Evolutionary conservation across 2,797 vertebrate species (phyloP), one percentile per base, ranked within the genome.

Genomic region (Tiaroga cobitis): DNA sequence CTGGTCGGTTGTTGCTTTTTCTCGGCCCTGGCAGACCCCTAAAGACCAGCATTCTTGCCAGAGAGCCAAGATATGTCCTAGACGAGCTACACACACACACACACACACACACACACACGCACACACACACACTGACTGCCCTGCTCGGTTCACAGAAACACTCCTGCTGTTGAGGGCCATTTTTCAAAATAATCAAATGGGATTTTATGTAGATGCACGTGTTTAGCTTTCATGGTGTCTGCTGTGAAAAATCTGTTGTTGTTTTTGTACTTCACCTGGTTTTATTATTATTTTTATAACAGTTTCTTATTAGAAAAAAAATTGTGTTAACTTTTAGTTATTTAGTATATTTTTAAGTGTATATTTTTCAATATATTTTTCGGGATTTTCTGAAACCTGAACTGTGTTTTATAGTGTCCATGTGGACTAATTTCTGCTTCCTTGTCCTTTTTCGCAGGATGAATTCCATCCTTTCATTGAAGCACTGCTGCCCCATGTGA

Each of bases 391-490:
- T 74, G 10, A 61, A 32, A 61, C 32, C 63, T 21, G 0, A 49
- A 46, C 32, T 54, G 21, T 70, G 29, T 34, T 37, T n/a, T 34
- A 21, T 56, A 37, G 26, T 41, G 24, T 19, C 54, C 41, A 26
- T 21, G 4, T 46, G 65, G 34, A 75, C 82, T 86, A 10, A 85
- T 29, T 74, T 63, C 13, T 75, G 3, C 46, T 43, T 21, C 18
- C 26, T 29, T 80, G 21, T 79, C 46, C 68, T 41, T 5, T 19
- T 87, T 46, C 46, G 46, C 83, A 97, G 97, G 97, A 97, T 97
- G 97, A 99, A 92, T 99, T 99, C 95, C 98, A 99, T 97, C 98
- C 98, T 92, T 99, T 99, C 96, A 99, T 99, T 15, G 98, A 99
- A 95, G 98, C 98, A 89, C 97, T 99, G 94, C 96, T 99, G 94